phyloP scores from a whole-genome alignment of 2,113 vertebrate species.

The rabbit (Oryctolagus cuniculus) region DNA sequence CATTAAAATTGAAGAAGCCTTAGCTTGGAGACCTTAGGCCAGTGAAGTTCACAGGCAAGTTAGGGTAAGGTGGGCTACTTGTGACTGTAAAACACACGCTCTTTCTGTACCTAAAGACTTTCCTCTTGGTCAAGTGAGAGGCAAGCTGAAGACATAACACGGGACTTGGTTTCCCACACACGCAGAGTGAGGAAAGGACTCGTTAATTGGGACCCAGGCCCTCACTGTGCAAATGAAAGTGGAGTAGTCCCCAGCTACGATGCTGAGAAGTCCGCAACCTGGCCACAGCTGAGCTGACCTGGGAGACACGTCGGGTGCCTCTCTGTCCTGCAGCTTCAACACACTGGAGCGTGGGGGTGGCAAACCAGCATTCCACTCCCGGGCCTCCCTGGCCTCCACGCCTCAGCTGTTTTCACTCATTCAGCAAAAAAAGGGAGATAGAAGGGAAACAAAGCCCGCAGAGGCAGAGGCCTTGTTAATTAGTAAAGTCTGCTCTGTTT shows the following conservation, averaged over 20 bases:
- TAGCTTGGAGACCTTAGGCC: background rate
- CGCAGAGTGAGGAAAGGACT: background rate
- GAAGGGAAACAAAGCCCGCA: conserved; percentile 82
- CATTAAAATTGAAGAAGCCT: background rate
- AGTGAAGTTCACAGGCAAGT: background rate
- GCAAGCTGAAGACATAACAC: background rate
- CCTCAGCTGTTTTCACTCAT: conserved; percentile 83
- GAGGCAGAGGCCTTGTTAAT: conserved; percentile 83
- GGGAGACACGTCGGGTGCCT: background rate
- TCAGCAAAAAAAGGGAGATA: conserved; percentile 75
- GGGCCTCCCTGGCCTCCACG: conserved; percentile 68
- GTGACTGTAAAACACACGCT: background rate
- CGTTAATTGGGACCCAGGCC: background rate
- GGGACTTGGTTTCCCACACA: background rate
- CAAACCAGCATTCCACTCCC: conserved; percentile 82
- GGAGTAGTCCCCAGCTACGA: fast-evolving
- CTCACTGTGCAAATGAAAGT: background rate
- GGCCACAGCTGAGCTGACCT: background rate
- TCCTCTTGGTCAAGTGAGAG: background rate
- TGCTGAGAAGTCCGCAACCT: background rate
- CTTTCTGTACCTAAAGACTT: background rate
- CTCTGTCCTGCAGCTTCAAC: background rate
- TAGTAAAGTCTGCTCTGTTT: conserved; percentile 79
- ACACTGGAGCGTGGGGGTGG: background rate
- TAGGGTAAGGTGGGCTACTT: background rate